Evolutionary conservation across 2,888 invertebrate genomes (phyloP), one percentile per base, ranked within the genome.

Genomic region (Clostera curtula): DNA sequence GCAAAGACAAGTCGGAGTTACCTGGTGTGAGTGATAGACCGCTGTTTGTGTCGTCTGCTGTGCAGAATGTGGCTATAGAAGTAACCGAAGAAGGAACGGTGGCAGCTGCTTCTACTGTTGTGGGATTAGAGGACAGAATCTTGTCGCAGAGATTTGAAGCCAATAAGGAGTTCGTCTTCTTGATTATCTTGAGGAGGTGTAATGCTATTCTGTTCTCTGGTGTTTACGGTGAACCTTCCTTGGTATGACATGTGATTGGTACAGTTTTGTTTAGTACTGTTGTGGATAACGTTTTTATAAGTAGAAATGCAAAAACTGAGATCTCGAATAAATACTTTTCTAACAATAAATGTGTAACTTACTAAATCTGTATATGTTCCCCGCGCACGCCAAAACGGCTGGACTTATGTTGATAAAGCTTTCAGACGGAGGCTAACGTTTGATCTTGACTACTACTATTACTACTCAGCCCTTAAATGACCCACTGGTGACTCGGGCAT

Each of bases 61-160:
- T 90, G 8, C 93, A 93, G 51, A 90, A 88, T 46, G 89, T 91
- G 0, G 86, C 87, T 47, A 86, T 93, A 29, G 89, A 90, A 48
- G 91, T 93, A 0, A 88, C 87, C 27, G 93, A 93, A 66, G 87
- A 90, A 53, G 93, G 93, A 0, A 92, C 91, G 0, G 86, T 88
- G 2, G 91, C 92, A 0, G 85, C 88, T 1, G 87, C 88, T 0
- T 86, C 88, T 1, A 86, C 90, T 3, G 83, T 82, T 0, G 63
- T 80, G 0, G 79, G 77, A 1, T 51, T 83, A 21, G 79, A 83
- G 51, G 76, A 80, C 15, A 71, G 80, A 14, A 68, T 79, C 17
- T 37, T 79, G 12, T 70, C 68, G 1, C 87, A 87, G 12, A 82
- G 85, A 39, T 88, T 90, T 44, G 80, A 84, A 43, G 87, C 89